These are phyloP conservation scores for Ischnura elegans DNA, from an alignment of 2,888 invertebrate species.

Conservation along the genomic window DNA sequence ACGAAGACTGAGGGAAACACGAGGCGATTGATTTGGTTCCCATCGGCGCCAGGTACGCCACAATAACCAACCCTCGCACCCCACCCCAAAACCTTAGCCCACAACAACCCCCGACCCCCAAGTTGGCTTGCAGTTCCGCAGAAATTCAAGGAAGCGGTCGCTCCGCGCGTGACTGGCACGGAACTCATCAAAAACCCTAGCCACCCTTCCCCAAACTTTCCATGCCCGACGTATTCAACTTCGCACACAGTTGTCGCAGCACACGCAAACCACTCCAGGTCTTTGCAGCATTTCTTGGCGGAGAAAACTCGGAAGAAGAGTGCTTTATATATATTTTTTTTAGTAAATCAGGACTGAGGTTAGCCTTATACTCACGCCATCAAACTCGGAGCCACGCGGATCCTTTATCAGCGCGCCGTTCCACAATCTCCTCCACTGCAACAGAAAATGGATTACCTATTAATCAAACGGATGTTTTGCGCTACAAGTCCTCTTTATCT, in stretches of 20 bases:
- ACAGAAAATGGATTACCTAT: conserved; percentile 28
- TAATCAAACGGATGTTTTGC: not conserved
- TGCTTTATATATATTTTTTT: too few species aligned
- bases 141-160: not conserved
- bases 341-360: conserved; percentile 45
- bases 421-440: not conserved
- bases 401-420: not conserved
- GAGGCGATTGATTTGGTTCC: conserved; percentile 61
- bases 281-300: conserved; percentile 48
- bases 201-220: conserved; percentile 57
- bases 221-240: conserved; percentile 42
- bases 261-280: conserved; percentile 38
- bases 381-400: not conserved
- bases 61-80: conserved; percentile 16
- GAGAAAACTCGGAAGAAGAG: not conserved
- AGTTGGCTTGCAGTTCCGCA: conserved; percentile 38
- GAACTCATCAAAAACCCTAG: conserved; percentile 51
- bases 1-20: conserved; percentile 1
- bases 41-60: conserved; percentile 48
- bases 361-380: conserved; percentile 17
- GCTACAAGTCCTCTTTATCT: conserved; percentile 31
- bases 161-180: conserved; percentile 53
- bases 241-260: conserved; percentile 33
- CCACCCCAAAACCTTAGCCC: conserved; percentile 15
- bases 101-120: not conserved